A percentile compares a stretch with the other conserved stretches of the same genome.
These are phyloP conservation scores for Agrilus planipennis DNA, from an alignment of 1,140 invertebrate species.

Conservation along the genomic window DNA sequence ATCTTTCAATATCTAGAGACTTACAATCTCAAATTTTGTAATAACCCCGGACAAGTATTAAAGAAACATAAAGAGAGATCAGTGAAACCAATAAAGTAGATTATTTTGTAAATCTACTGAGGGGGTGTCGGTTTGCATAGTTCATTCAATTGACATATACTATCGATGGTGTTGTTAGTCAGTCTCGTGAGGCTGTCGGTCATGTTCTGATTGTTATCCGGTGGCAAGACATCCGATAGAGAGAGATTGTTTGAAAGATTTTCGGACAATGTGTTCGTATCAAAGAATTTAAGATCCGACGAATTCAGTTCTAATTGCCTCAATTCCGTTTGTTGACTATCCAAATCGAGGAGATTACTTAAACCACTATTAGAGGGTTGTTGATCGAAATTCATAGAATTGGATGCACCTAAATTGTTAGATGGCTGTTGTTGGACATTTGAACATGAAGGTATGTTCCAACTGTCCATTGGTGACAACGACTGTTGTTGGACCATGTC, in stretches of 20 bases:
- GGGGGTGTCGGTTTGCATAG: constrained; percentile 29
- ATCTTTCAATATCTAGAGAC: too few relatives aligned
- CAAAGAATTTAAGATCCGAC: too few relatives aligned
- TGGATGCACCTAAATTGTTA: constrained; percentile 6
- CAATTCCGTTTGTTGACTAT: constrained; percentile 19
- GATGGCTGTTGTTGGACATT: constrained; percentile 15
- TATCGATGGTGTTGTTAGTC: constrained; percentile 32
- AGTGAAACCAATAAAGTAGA: too few relatives aligned
- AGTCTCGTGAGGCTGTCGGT: constrained; percentile 40
- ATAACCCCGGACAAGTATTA: too few relatives aligned
- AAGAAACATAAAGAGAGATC: too few relatives aligned
- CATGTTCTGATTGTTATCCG: constrained; percentile 29
- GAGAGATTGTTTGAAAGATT: constrained; percentile 23
- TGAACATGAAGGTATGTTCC: background rate
- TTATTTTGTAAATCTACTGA: too few relatives aligned
- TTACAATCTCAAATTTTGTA: too few relatives aligned
- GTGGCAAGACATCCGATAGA: constrained; percentile 13
- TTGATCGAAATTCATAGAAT: background rate
- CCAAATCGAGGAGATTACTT: constrained; percentile 13
- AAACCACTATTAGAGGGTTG: background rate
- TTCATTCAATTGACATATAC: constrained; percentile 31
- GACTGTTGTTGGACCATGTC: too few relatives aligned
- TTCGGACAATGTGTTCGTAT: constrained; percentile 18
- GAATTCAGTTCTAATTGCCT: constrained; percentile 33
- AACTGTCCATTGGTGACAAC: background rate